A percentile compares a stretch with the other conserved stretches of the same genome.
Conservation (phyloP, 2,888 invertebrate species). For the Chrysotoxum bicinctum region DNA sequence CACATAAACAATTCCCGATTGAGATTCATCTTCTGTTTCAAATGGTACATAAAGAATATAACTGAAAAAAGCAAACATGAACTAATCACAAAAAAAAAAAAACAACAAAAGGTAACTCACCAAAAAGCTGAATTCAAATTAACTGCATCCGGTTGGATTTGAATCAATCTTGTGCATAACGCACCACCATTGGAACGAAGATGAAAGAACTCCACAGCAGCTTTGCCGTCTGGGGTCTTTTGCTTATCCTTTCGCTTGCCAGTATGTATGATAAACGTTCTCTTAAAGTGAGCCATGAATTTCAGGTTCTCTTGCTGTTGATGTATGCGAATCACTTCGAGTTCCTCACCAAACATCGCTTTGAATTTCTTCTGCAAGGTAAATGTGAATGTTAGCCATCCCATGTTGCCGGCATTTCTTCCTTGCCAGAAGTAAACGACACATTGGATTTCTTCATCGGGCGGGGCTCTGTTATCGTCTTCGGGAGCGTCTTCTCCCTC, state of each 20-base stretch:
- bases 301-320: conserved; percentile 99
- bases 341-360: conserved; percentile 91
- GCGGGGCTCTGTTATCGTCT: conserved; percentile 77
- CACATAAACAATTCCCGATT: conserved; percentile 95
- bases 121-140: conserved; percentile 97
- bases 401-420: conserved; percentile 98
- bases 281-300: conserved; percentile 98
- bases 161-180: conserved; percentile 94
- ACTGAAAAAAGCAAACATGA: conserved; percentile 82
- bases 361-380: conserved; percentile 96
- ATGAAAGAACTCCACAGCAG: conserved; percentile 94
- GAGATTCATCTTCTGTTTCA: conserved; percentile 89
- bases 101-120: conserved; percentile 83
- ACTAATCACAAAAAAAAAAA: neutral
- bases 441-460: conserved; percentile 87
- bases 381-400: conserved; percentile 99
- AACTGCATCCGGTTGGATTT: conserved; percentile 92
- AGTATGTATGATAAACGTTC: conserved; percentile 95
- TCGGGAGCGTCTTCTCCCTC: conserved; percentile 83
- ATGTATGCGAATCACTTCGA: conserved; percentile 97
- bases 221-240: conserved; percentile 81
- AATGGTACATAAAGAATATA: conserved; percentile 96
- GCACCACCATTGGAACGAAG: conserved; percentile 97
- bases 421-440: conserved; percentile 99
- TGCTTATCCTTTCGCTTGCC: conserved; percentile 88